phyloP scores from a whole-genome alignment of 2,888 invertebrate genomes.

The Stratiomys singularior region DNA sequence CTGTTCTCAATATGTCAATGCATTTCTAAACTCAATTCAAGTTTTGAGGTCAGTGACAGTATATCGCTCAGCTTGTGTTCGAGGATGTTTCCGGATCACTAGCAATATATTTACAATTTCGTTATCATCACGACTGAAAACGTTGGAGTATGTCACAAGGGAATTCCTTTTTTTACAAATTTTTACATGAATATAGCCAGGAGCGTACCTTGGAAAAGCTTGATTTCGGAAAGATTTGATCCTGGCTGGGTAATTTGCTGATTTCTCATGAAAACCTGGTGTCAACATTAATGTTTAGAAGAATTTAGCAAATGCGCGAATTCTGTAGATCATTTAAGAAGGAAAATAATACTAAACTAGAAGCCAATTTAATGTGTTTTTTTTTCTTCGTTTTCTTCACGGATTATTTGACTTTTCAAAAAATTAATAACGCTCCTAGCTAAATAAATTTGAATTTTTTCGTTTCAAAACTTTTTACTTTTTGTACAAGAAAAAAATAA shows the following conservation, averaged over 20 bases:
- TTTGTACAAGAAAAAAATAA: background rate
- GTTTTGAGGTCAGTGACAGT: no score
- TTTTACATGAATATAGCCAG: conserved; percentile 56
- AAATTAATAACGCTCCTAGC: conserved; percentile 51
- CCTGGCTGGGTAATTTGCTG: background rate
- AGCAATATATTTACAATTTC: no score
- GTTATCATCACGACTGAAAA: no score
- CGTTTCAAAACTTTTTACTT: conserved; percentile 12
- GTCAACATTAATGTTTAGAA: conserved; percentile 45
- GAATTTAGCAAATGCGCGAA: no score
- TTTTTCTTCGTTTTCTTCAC: no score
- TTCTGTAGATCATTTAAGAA: no score
- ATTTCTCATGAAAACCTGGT: conserved; percentile 47
- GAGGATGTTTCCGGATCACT: no score
- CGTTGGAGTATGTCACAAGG: no score
- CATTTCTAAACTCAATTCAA: no score
- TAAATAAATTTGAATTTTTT: conserved; percentile 28
- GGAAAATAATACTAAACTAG: background rate
- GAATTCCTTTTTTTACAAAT: no score
- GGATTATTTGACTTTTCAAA: background rate
- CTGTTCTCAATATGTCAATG: no score
- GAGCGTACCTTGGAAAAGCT: conserved; percentile 58
- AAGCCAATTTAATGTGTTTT: background rate
- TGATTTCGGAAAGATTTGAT: background rate
- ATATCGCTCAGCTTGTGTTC: no score